Base-by-base conservation (phyloP, 2,888 invertebrate genomes). In the Protonemura montana region DNA sequence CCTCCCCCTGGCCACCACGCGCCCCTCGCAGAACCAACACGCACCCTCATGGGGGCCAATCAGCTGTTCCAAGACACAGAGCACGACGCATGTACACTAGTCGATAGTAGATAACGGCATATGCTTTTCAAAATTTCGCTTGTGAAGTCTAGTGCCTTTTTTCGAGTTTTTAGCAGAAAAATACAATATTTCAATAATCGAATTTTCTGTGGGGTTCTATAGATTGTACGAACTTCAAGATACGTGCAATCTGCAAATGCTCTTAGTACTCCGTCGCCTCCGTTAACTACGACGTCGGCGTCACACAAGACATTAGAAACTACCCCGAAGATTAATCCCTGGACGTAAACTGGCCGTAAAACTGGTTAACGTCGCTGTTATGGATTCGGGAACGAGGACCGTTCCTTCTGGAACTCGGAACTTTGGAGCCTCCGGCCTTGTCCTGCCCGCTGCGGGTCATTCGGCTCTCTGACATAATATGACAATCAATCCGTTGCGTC, bases 11-110 rank as follows among this genome's bases (percentile, higher is more conserved):
- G 1, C 78, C 26, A 27, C 26, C 78, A 7, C 28, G 81, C 28
- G 30, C 29, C 81, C 81, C 81, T 30, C 16, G 59, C 81, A n/a
- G 13, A 6, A 21, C 81, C 81, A 81, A 84, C 84, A 84, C 84
- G 84, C 84, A 84, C 84, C 84, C 84, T 84, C 30, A 28, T 35
- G 27, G 42, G 29, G 29, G 84, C 84, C 84, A 84, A 84, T 84
- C 84, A 84, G 84, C 84, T 84, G 84, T 84, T 84, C 16, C 81
- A 81, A 27, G n/a, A n/a, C 81, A 6, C 16, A 29, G 26, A 30
- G 28, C 2, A 81, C 81, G 28, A 30, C 30, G 81, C 30, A 29
- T 81, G 81, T 16, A 81, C 30, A 0, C 29, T 6, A n/a, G 28
- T 29, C 28, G 81, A 81, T 81, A 27, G 30, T 13, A 1, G 81